A percentile compares a stretch with the other conserved stretches of the same genome.
phyloP scores from a whole-genome alignment of 2,113 vertebrate genomes.

The Anas platyrhynchos region DNA sequence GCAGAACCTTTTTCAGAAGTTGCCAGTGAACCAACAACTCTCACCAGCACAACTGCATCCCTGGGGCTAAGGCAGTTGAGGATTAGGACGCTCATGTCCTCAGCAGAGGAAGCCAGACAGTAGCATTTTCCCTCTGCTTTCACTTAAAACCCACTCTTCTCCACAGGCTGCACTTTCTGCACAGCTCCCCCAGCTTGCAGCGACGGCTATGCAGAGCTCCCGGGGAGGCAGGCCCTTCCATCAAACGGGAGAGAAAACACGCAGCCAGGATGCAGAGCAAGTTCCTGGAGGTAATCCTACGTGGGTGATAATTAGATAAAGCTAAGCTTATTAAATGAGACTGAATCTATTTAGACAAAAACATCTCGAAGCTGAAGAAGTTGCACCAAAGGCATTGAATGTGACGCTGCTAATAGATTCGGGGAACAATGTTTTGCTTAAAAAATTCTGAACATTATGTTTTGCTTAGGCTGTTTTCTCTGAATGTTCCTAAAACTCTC shows the following conservation, averaged over 20 bases:
- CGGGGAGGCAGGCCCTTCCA: neutral
- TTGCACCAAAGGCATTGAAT: neutral
- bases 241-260: neutral
- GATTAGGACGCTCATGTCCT: neutral
- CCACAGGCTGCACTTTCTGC: neutral
- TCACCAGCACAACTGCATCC: neutral
- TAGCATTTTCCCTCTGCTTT: neutral
- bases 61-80: neutral
- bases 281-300: constrained; percentile 50
- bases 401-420: neutral
- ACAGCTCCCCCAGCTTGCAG: neutral
- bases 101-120: neutral
- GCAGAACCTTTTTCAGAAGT: neutral
- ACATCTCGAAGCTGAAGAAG: constrained; percentile 17
- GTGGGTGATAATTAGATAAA: constrained; percentile 61
- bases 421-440: neutral
- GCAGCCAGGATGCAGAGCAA: neutral
- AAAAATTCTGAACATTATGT: neutral
- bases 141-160: neutral
- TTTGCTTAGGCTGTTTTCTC: neutral
- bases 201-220: neutral
- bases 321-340: constrained; percentile 59
- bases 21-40: rapidly evolving
- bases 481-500: neutral
- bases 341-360: constrained; percentile 62